A percentile compares a stretch with the other conserved stretches of the same genome.
Conservation (phyloP, 2,113 vertebrate species). For the Stegastes partitus region DNA sequence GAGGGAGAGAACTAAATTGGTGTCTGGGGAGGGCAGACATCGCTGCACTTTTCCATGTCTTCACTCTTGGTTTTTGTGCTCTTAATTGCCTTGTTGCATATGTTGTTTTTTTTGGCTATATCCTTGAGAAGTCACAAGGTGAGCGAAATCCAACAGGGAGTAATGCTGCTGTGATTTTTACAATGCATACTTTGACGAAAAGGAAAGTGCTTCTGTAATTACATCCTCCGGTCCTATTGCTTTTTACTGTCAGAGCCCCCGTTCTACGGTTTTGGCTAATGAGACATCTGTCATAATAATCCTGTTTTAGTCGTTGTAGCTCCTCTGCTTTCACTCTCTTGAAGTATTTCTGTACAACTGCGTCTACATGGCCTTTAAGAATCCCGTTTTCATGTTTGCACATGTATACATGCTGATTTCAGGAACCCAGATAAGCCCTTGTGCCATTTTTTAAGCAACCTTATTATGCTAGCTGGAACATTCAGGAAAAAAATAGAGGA, state of each 20-base stretch:
- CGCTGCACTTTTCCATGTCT: constrained; percentile 38
- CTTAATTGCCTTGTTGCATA: constrained; percentile 39
- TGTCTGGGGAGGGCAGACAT: constrained; percentile 25
- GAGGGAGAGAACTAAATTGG: constrained; percentile 7
- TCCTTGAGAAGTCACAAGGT: not conserved
- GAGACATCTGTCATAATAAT: constrained; percentile 12
- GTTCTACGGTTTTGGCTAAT: constrained; percentile 8
- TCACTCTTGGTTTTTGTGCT: constrained; percentile 20
- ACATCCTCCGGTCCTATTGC: not conserved
- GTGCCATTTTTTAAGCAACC: too few species aligned
- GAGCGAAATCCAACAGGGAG: not conserved
- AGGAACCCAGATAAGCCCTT: too few species aligned
- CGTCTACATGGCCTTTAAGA: too few species aligned
- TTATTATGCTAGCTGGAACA: too few species aligned
- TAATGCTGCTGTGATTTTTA: constrained; percentile 20
- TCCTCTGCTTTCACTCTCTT: not conserved
- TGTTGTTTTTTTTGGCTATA: not conserved
- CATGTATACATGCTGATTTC: too few species aligned
- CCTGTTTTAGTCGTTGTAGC: not conserved
- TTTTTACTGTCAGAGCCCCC: not conserved
- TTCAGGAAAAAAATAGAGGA: too few species aligned
- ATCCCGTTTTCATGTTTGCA: too few species aligned
- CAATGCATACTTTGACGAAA: not conserved
- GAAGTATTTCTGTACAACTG: not conserved
- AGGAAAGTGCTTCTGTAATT: not conserved